These are phyloP conservation scores for Falco concolor DNA, from an alignment of 2,797 vertebrate species.

Conservation along the genomic window DNA sequence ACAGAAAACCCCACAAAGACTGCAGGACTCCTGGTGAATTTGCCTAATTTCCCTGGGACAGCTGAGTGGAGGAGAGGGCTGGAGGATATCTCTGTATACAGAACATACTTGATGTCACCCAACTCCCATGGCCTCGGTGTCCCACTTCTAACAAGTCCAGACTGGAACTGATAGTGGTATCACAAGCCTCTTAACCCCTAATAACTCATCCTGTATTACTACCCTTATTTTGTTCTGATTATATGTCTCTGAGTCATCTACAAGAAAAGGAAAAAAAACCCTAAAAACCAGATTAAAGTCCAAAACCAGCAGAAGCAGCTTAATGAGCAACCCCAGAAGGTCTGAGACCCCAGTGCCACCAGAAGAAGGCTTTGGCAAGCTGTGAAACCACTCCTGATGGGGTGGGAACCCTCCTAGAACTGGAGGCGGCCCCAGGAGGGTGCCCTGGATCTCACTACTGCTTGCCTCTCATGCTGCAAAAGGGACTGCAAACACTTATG, in stretches of 20 bases:
- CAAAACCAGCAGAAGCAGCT: neutral
- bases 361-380: neutral
- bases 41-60: neutral
- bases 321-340: neutral
- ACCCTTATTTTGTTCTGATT: neutral
- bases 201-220: neutral
- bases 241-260: neutral
- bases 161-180: neutral
- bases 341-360: neutral
- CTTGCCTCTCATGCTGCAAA: neutral
- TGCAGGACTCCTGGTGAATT: neutral
- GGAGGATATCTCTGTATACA: neutral
- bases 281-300: neutral
- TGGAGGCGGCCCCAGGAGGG: accelerated
- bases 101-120: neutral
- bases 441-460: neutral
- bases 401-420: neutral
- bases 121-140: neutral
- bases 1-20: neutral
- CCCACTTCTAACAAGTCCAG: neutral
- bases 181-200: neutral
- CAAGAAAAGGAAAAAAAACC: neutral
- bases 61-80: neutral
- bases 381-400: neutral
- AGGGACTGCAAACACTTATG: neutral